These are phyloP conservation scores for Muraenolepis orangiensis DNA, from an alignment of 2,797 vertebrate genomes.

Conservation along the genomic window DNA sequence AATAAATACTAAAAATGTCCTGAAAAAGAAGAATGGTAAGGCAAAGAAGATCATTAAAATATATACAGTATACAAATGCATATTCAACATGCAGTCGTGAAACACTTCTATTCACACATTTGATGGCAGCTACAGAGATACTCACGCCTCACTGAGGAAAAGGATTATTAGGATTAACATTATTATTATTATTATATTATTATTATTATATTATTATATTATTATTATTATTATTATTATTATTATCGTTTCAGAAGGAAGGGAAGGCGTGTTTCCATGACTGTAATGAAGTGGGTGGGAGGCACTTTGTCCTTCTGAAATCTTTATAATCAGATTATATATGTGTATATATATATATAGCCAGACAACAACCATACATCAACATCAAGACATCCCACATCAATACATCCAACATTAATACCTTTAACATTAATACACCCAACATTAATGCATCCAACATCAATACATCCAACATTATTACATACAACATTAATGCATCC, in stretches of 20 bases:
- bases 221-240: too few relatives aligned
- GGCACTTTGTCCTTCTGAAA: conserved; percentile 25
- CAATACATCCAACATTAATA: background rate
- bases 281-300: conserved; percentile 45
- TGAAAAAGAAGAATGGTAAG: background rate
- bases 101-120: background rate
- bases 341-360: too few relatives aligned
- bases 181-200: too few relatives aligned
- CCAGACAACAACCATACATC: background rate
- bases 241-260: conserved; percentile 33
- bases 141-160: conserved; percentile 21
- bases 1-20: background rate
- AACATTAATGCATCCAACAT: too few relatives aligned
- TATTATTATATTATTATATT: too few relatives aligned
- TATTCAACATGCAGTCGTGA: background rate
- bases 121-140: background rate
- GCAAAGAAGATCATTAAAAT: background rate
- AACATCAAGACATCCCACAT: background rate
- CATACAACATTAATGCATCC: background rate
- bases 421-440: too few relatives aligned
- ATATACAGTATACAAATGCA: background rate
- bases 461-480: too few relatives aligned
- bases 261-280: conserved; percentile 30
- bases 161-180: conserved; percentile 40
- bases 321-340: conserved; percentile 40